These are phyloP conservation scores for Drymodes brunneopygia DNA, from an alignment of 2,113 vertebrate species.

Conservation along the genomic window DNA sequence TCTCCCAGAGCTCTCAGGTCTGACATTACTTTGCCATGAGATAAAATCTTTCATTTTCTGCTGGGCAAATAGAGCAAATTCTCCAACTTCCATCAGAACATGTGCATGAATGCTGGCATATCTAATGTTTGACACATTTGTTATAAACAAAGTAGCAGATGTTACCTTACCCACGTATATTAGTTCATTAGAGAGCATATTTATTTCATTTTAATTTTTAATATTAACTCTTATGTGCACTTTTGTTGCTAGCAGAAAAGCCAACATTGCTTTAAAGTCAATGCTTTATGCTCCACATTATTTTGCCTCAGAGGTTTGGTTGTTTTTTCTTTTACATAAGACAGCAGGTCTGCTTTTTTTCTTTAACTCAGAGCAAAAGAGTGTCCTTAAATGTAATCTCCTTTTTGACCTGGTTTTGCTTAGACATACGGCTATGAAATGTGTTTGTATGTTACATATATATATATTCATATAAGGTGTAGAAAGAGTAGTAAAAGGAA, in stretches of 20 bases:
- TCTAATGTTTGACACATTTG: constrained; percentile 62
- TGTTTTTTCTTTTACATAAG: background rate
- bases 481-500: background rate
- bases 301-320: background rate
- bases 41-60: constrained; percentile 1
- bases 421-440: background rate
- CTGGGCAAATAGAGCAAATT: background rate
- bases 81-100: background rate
- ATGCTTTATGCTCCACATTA: background rate
- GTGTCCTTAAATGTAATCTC: background rate
- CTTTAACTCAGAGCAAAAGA: background rate
- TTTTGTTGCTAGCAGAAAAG: background rate
- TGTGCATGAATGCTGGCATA: constrained; percentile 38
- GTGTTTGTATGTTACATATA: background rate
- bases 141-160: constrained; percentile 66
- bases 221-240: constrained; percentile 41
- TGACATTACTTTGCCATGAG: background rate
- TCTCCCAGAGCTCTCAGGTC: background rate
- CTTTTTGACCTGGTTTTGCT: background rate
- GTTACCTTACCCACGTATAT: constrained; percentile 66
- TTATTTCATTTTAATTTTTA: constrained; percentile 31
- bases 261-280: background rate
- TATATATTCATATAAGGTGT: background rate
- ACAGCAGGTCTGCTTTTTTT: background rate
- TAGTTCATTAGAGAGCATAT: constrained; percentile 54